A percentile compares a stretch with the other conserved stretches of the same genome.
phyloP scores from a whole-genome alignment of 2,113 vertebrate species.

The Gorsachius goisagi region DNA sequence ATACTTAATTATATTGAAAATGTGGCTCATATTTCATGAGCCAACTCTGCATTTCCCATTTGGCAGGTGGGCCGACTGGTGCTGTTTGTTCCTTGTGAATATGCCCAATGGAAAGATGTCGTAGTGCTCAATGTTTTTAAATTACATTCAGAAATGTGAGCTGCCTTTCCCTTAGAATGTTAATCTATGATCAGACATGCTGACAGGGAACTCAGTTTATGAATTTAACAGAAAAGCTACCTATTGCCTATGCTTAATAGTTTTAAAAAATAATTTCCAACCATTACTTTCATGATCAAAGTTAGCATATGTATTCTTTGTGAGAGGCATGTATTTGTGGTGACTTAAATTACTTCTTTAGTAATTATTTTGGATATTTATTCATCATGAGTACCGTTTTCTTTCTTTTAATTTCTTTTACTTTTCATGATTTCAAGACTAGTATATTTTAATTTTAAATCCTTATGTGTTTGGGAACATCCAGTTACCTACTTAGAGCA shows the following conservation, averaged over 20 bases:
- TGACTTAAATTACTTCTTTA: neutral
- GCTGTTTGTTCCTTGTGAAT: constrained; percentile 74
- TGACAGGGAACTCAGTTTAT: neutral
- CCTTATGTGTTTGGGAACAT: neutral
- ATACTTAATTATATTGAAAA: neutral
- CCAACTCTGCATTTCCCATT: neutral
- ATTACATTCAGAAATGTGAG: constrained; percentile 71
- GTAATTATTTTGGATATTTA: neutral
- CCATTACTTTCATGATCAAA: neutral
- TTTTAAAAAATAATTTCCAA: neutral
- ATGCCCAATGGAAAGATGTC: constrained; percentile 44
- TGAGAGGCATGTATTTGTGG: neutral
- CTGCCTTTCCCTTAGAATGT: constrained; percentile 69
- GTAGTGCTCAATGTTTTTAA: constrained; percentile 68
- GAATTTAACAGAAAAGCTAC: neutral
- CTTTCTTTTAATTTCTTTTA: neutral
- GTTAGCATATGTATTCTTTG: neutral
- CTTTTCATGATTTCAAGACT: neutral
- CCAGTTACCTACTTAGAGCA: neutral
- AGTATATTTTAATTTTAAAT: neutral
- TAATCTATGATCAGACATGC: constrained; percentile 19
- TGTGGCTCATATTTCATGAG: neutral
- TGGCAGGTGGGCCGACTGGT: constrained; percentile 50
- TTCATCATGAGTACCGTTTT: neutral
- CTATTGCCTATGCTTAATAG: neutral